phyloP scores from a whole-genome alignment of 1,140 invertebrate species.

The Diuraphis noxia region DNA sequence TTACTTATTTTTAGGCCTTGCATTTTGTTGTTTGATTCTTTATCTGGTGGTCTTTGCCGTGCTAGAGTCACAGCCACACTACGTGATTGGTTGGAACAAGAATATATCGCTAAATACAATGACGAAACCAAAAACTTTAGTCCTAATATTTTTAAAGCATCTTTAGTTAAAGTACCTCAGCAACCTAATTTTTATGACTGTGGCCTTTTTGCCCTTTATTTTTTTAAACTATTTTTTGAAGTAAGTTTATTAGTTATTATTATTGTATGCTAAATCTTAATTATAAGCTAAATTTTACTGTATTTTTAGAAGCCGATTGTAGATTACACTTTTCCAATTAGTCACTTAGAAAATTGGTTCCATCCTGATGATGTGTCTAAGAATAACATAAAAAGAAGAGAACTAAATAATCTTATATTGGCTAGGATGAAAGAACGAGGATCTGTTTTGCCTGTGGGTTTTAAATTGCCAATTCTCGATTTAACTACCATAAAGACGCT shows the following conservation, averaged over 20 bases:
- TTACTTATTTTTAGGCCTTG: slow-evolving; percentile 66
- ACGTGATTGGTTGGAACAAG: slow-evolving; percentile 85
- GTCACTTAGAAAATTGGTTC: slow-evolving; percentile 76
- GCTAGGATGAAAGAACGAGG: slow-evolving; percentile 67
- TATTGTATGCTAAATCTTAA: not conserved
- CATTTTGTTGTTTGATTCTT: slow-evolving; percentile 93
- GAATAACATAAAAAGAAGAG: slow-evolving; percentile 73
- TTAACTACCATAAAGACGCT: slow-evolving; percentile 57
- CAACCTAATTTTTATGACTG: slow-evolving; percentile 97
- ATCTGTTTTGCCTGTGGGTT: slow-evolving; percentile 57
- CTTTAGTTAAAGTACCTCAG: slow-evolving; percentile 86
- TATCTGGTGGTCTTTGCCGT: slow-evolving; percentile 74
- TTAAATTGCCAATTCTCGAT: slow-evolving; percentile 59
- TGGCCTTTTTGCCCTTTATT: slow-evolving; percentile 92
- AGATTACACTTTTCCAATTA: slow-evolving; percentile 76
- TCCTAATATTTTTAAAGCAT: slow-evolving; percentile 80
- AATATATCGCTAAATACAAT: slow-evolving; percentile 77
- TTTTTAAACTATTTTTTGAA: slow-evolving; percentile 93
- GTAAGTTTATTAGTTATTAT: slow-evolving; percentile 57
- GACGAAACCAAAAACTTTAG: slow-evolving; percentile 71
- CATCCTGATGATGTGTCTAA: slow-evolving; percentile 70
- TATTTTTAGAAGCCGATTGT: slow-evolving; percentile 70
- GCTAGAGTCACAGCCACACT: slow-evolving; percentile 82
- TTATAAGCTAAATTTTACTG: not conserved
- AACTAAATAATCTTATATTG: slow-evolving; percentile 75